These are phyloP conservation scores for Drosophila setosimentum DNA, from an alignment of 2,888 invertebrate genomes.

Conservation along the genomic window DNA sequence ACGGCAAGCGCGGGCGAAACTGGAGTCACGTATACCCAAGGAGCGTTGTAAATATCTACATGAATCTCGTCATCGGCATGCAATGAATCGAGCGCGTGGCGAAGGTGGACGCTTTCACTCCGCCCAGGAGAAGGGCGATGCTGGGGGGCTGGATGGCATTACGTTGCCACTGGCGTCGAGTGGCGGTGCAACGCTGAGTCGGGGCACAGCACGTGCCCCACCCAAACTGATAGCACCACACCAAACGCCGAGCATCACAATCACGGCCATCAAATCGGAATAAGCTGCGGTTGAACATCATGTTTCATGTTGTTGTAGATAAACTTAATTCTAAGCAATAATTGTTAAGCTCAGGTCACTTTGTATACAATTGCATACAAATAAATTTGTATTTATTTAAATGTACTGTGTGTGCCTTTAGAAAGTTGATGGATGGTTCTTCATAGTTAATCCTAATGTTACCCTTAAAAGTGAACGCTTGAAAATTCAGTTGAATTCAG, in stretches of 20 bases:
- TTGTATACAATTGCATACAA: constrained; percentile 54
- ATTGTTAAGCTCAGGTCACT: constrained; percentile 43
- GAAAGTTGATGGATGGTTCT: neutral
- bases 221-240: constrained; percentile 85
- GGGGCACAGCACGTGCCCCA: constrained; percentile 74
- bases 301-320: constrained; percentile 51
- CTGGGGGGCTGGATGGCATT: constrained; percentile 49
- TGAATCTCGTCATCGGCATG: constrained; percentile 98
- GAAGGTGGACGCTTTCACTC: constrained; percentile 98
- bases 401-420: constrained; percentile 15
- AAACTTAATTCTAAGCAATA: constrained; percentile 28
- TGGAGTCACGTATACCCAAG: constrained; percentile 98
- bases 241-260: constrained; percentile 84
- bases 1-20: constrained; percentile 96
- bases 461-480: neutral
- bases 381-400: constrained; percentile 66
- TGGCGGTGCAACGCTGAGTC: constrained; percentile 62
- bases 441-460: neutral
- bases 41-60: constrained; percentile 99
- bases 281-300: constrained; percentile 31
- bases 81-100: constrained; percentile 98
- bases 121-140: constrained; percentile 84
- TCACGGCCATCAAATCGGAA: constrained; percentile 83
- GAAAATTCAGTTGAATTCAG: neutral
- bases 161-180: constrained; percentile 57